Evolutionary conservation across 2,888 invertebrate species (phyloP), one percentile per base, ranked within the genome.

Genomic region (Scaptodrosophila latifasciaeformis): DNA sequence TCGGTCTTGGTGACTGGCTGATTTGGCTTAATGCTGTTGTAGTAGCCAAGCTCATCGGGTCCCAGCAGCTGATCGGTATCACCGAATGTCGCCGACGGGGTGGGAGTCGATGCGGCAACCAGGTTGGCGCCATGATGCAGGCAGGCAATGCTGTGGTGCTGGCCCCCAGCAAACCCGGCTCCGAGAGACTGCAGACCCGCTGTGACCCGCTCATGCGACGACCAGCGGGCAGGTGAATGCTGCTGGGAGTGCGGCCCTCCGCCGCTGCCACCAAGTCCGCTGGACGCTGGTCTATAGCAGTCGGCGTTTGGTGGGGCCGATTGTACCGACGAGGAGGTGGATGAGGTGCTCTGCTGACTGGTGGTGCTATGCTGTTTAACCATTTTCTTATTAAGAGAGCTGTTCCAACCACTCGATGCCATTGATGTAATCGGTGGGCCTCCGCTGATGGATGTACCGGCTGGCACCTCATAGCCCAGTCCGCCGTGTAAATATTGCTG

Each of bases 271-370:
- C n/a, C n/a, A n/a, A n/a, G n/a, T n/a, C n/a, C n/a, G 44, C 49
- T 15, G 45, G 24, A 13, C 59, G 54, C 61, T 63, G 49, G 34
- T 49, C 49, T 58, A 54, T 60, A 49, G 54, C 18, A 55, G 48
- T 12, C 62, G n/a, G 63, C 60, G 39, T 62, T 55, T 49, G 64
- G 59, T 6, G 80, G 77, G 43, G 76, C 70, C 49, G 80, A 80
- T 54, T 79, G 77, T 48, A 77, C 74, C 30, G 79, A 80, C 34
- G 80, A 76, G 45, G 80, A 74, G 50, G 78, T 67, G 49, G 80
- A 74, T 39, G 78, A 80, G 57, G 69, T 79, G 51, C 80, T 80
- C 55, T 78, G 78, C 51, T 81, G 81, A 42, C 80, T 81, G 56
- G 81, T 64, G 49, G 70, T 76, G 54, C 70, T 76, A 54, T 72